A percentile compares a stretch with the other conserved stretches of the same genome.
phyloP scores from a whole-genome alignment of 2,888 invertebrate species.

The Lasioglossum villosulum region DNA sequence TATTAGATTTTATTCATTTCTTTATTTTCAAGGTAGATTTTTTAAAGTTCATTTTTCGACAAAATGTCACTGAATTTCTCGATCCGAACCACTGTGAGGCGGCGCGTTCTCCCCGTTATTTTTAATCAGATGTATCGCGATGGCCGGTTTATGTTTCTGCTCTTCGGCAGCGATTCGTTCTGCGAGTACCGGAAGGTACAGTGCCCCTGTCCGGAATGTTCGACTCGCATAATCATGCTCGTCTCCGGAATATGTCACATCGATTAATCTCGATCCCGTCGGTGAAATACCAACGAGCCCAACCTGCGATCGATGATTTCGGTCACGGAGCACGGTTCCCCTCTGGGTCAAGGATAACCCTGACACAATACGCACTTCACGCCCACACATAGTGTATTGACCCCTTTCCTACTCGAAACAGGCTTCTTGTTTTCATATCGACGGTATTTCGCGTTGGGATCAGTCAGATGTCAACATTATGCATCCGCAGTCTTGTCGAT shows the following conservation, averaged over 20 bases:
- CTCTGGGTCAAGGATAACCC: slow-evolving; percentile 66
- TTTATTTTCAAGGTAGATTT: no score
- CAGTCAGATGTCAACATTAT: neutral
- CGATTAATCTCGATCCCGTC: slow-evolving; percentile 54
- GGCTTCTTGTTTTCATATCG: neutral
- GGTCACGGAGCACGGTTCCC: slow-evolving; percentile 52
- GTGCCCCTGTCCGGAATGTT: slow-evolving; percentile 14
- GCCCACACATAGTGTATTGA: neutral
- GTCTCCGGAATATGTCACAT: slow-evolving; percentile 29
- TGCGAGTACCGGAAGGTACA: neutral
- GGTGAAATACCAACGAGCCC: slow-evolving; percentile 43
- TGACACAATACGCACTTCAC: neutral
- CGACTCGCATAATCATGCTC: slow-evolving; percentile 37
- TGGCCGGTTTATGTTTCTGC: slow-evolving; percentile 30
- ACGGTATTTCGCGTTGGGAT: neutral
- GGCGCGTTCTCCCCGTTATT: slow-evolving; percentile 57
- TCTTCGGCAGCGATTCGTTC: slow-evolving; percentile 9
- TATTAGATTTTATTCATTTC: no score
- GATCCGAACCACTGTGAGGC: no score
- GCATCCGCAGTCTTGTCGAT: neutral
- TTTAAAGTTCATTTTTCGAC: no score
- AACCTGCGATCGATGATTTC: slow-evolving; percentile 50
- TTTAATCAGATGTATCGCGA: slow-evolving; percentile 65
- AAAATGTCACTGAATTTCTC: no score
- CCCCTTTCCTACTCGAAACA: neutral